phyloP scores from a whole-genome alignment of 2,797 vertebrate genomes.

The Bovichtus variegatus region DNA sequence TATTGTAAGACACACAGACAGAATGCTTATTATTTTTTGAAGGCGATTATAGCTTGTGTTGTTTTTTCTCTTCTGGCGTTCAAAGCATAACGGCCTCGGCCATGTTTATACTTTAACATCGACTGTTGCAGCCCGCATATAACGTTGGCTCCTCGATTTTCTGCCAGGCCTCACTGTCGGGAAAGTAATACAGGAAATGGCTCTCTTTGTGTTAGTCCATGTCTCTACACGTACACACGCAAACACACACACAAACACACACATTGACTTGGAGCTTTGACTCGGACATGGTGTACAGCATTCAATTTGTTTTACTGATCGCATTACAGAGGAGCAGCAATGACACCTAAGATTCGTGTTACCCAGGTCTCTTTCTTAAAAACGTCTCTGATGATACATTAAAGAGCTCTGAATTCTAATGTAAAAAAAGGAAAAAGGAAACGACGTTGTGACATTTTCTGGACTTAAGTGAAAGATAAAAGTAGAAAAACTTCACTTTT shows the following conservation, averaged over 20 bases:
- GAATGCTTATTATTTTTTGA: conserved; percentile 74
- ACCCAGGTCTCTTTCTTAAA: background rate
- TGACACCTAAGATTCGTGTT: background rate
- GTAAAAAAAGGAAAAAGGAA: background rate
- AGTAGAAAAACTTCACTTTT: background rate
- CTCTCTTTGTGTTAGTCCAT: conserved; percentile 14
- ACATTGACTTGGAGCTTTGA: background rate
- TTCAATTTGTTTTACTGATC: background rate
- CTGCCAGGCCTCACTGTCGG: conserved; percentile 48
- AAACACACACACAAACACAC: background rate
- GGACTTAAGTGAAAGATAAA: background rate
- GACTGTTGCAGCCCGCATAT: conserved; percentile 46
- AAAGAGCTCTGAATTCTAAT: background rate
- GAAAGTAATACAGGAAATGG: conserved; percentile 49
- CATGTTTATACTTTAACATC: conserved; percentile 64
- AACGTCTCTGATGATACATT: background rate
- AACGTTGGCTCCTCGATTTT: conserved; percentile 48
- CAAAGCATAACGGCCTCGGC: conserved; percentile 56
- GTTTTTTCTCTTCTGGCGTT: conserved; percentile 52
- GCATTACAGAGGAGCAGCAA: background rate
- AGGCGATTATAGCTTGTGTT: conserved; percentile 73
- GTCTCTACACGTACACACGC: background rate
- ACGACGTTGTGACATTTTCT: background rate
- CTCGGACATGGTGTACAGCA: background rate
- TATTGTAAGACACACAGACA: conserved; percentile 64